These are phyloP conservation scores for Lithobius niger DNA, from an alignment of 1,140 invertebrate genomes.

Conservation along the genomic window DNA sequence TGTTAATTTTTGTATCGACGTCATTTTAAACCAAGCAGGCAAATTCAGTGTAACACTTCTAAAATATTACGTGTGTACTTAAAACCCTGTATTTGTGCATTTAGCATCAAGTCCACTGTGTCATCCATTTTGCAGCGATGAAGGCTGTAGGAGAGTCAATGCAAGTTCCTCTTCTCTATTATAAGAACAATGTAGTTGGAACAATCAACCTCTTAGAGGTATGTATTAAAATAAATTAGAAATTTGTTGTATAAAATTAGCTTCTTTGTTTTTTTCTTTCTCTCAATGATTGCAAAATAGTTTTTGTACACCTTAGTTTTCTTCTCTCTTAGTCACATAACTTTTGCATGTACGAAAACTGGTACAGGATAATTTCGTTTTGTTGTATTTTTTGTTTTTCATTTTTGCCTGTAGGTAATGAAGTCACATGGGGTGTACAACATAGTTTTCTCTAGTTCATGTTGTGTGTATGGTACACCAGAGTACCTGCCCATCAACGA, in stretches of 20 bases:
- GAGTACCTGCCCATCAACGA: constrained; percentile 42
- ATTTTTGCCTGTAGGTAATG: constrained; percentile 49
- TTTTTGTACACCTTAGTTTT: no score
- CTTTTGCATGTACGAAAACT: no score
- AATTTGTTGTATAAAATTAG: not conserved
- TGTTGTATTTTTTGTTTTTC: constrained; percentile 1
- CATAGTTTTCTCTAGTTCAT: constrained; percentile 48
- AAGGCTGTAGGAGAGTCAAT: constrained; percentile 92
- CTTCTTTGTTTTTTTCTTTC: not conserved
- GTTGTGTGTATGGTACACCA: constrained; percentile 47
- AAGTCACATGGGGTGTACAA: constrained; percentile 54
- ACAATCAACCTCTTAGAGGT: constrained; percentile 77
- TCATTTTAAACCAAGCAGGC: no score
- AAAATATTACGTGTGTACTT: not conserved
- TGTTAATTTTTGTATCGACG: no score
- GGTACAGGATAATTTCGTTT: no score
- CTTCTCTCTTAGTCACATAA: no score
- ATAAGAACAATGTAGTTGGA: constrained; percentile 80
- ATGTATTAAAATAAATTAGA: constrained; percentile 17
- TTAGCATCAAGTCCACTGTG: constrained; percentile 71
- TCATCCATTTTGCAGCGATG: constrained; percentile 88
- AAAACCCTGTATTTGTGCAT: constrained; percentile 27
- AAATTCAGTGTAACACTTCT: no score
- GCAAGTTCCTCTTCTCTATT: constrained; percentile 74
- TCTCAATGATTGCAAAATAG: not conserved